These are phyloP conservation scores for Montipora capricornis DNA, from an alignment of 64 coral and sea anemone genomes.

Conservation along the genomic window DNA sequence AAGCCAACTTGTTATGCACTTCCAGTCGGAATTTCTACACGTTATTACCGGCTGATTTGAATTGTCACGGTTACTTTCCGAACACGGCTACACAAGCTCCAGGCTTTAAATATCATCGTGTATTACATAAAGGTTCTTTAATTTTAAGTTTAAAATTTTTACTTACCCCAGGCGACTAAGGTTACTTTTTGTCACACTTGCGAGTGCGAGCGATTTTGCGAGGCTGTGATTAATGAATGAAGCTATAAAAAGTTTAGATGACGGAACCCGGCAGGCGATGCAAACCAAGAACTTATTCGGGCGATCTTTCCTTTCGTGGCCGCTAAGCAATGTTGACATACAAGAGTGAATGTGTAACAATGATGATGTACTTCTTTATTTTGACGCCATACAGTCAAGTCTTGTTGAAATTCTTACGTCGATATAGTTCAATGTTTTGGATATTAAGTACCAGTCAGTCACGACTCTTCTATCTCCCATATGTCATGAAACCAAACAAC, in stretches of 20 bases:
- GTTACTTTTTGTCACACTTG: not conserved
- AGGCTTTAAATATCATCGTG: too few relatives aligned
- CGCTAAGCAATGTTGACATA: not conserved
- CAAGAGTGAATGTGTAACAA: not conserved
- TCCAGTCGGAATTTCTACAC: too few relatives aligned
- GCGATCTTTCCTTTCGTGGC: not conserved
- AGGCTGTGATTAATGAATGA: not conserved
- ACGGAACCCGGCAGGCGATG: not conserved
- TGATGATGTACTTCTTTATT: not conserved
- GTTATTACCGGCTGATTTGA: too few relatives aligned
- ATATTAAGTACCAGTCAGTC: not conserved
- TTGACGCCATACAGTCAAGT: not conserved
- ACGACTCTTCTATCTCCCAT: not conserved
- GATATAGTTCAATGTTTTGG: constrained; percentile 7
- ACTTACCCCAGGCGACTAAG: not conserved
- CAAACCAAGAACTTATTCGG: not conserved
- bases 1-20: too few relatives aligned
- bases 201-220: too few relatives aligned
- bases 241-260: not conserved
- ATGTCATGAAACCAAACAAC: not conserved
- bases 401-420: not conserved
- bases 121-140: too few relatives aligned
- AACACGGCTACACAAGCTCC: too few relatives aligned
- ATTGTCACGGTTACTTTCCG: too few relatives aligned
- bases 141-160: not conserved